Conservation (phyloP, 2,113 vertebrate species). For the Hypanus sabinus region DNA sequence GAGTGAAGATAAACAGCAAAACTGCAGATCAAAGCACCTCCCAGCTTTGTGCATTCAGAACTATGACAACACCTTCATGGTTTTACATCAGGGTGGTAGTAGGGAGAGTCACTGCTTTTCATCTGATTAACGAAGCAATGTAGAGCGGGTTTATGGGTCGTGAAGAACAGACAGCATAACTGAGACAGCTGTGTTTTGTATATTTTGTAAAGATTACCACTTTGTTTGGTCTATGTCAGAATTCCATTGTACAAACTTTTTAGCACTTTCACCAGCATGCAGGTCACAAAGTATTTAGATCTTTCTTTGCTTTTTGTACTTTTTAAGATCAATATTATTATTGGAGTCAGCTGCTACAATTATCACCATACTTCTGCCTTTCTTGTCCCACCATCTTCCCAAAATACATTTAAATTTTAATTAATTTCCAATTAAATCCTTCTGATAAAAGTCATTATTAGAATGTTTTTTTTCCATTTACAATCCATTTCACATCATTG, state of each 20-base stretch:
- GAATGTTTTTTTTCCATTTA: background rate
- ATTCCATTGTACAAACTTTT: background rate
- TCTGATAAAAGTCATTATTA: too few species aligned
- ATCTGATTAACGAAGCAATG: constrained; percentile 27
- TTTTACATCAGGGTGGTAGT: constrained; percentile 1
- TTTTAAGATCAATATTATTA: background rate
- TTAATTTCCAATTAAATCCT: background rate
- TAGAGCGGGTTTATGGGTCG: constrained; percentile 21
- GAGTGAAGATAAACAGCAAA: constrained; percentile 33
- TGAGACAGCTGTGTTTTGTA: constrained; percentile 35
- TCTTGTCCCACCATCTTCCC: background rate
- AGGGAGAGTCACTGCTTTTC: constrained; percentile 18
- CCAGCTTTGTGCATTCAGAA: constrained; percentile 18
- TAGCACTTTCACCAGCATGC: background rate
- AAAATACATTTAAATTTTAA: background rate
- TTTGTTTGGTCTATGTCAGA: background rate
- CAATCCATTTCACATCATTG: background rate
- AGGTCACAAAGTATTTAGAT: background rate
- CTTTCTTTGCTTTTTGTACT: background rate
- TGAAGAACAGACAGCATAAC: constrained; percentile 18
- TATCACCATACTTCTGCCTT: background rate
- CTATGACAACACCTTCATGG: constrained; percentile 28
- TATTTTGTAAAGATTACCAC: constrained; percentile 25
- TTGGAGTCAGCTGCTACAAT: background rate
- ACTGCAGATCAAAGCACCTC: constrained; percentile 28